Evolutionary conservation across 2,888 invertebrate genomes (phyloP).

Genomic region (Nephrotoma guestfalica): DNA sequence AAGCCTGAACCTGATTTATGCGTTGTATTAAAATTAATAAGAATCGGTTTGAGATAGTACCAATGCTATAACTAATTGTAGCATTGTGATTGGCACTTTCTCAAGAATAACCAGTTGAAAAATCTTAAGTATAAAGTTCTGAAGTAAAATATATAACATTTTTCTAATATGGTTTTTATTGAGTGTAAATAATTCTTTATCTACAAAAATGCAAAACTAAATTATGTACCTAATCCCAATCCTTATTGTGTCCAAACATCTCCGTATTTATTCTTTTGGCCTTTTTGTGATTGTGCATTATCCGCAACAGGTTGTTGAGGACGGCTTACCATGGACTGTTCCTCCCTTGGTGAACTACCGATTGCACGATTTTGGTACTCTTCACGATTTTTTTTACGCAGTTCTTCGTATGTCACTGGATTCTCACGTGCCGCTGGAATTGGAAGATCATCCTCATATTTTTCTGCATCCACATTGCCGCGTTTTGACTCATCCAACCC

Average conservation of each 20-base stretch:
- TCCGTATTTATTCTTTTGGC: conserved; percentile 26
- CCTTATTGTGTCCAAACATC: conserved; percentile 28
- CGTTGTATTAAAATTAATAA: too few species aligned
- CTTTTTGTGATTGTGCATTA: conserved; percentile 5
- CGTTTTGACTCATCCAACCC: conserved; percentile 44
- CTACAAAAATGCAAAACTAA: neutral
- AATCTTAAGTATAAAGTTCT: too few species aligned
- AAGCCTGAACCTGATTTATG: too few species aligned
- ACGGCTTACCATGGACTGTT: conserved; percentile 15
- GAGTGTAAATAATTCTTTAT: neutral
- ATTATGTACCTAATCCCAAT: neutral
- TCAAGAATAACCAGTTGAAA: too few species aligned
- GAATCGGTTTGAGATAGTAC: too few species aligned
- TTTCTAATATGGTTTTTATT: neutral
- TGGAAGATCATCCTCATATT: conserved; percentile 31
- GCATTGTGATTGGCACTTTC: too few species aligned
- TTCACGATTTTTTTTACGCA: conserved; percentile 53
- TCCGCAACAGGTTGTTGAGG: neutral
- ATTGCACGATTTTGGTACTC: conserved; percentile 32
- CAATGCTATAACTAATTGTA: too few species aligned
- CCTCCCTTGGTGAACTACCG: conserved; percentile 16
- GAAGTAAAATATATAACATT: neutral
- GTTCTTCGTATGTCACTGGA: conserved; percentile 51
- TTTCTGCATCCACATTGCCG: conserved; percentile 38
- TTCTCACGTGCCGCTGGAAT: conserved; percentile 31